Evolutionary conservation across 2,113 vertebrate genomes (phyloP), one percentile per base, ranked within the genome.

Genomic region (Podocnemis expansa): DNA sequence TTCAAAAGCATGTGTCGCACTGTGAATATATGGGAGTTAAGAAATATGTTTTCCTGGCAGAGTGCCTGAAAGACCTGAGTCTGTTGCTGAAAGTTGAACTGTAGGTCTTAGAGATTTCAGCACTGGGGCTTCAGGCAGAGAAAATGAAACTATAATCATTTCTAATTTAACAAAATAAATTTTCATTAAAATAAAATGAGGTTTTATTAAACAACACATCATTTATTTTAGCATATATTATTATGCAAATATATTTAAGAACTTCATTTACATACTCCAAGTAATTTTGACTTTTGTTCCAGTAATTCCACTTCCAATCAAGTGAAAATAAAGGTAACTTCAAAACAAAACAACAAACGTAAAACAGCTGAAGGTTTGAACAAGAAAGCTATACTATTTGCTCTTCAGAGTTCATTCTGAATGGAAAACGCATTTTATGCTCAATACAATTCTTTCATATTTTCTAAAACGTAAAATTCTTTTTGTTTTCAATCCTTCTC

Each of bases 1-100:
- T 87, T 82, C 84, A 81, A 91, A 87, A 63, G 29, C n/a, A 17
- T 84, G 60, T 73, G 87, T 94, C 91, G 93, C 10, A 4, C 76
- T 84, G 78, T 54, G 92, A 89, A 86, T 89, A 89, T 34, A 43
- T 88, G 55, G 49, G 16, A 86, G 76, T 91, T 84, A 38, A 82
- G n/a, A 55, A 60, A 27, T 76, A 45, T 89, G 38, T 81, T 93
- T 95, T 90, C 85, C 88, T 89, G 58, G 81, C 85, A 85, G 78
- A 67, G 67, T 88, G 63, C 49, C 41, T 70, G 29, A 63, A 70
- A 93, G 79, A 83, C 24, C 31, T 43, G 67, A 31, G 25, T 95
- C 81, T 92, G 16, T 31, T 83, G 52, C 60, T 9, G 16, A 87
- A 84, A 52, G 43, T 56, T 83, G 58, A 84, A 29, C 25, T 41